Conservation (phyloP, 2,888 invertebrate genomes). For the Acholoe squamosa region DNA sequence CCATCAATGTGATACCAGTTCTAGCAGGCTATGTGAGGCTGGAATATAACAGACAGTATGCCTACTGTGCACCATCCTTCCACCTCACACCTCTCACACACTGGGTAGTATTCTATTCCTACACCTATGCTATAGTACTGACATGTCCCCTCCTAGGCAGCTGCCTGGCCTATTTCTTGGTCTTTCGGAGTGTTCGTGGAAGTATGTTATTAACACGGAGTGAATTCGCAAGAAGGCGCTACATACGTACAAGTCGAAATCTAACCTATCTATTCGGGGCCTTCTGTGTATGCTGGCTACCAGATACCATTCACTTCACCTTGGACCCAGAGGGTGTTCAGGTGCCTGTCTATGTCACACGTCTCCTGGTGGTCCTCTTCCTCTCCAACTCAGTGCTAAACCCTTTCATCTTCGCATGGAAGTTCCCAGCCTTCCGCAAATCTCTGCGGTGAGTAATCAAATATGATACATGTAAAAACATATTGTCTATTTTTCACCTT, state of each 20-base stretch:
- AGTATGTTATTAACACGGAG: conserved; percentile 48
- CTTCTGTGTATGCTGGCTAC: conserved; percentile 59
- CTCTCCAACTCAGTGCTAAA: conserved; percentile 39
- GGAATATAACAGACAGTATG: conserved; percentile 10
- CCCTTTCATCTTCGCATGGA: conserved; percentile 61
- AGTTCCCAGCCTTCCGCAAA: conserved; percentile 44
- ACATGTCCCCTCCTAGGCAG: conserved; percentile 4
- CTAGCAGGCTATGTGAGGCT: background rate
- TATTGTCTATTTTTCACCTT: too few species aligned
- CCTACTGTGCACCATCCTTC: conserved; percentile 22
- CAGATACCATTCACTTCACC: conserved; percentile 55
- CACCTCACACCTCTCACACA: background rate
- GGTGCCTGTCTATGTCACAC: conserved; percentile 7
- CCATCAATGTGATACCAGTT: conserved; percentile 17
- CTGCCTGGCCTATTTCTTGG: conserved; percentile 16
- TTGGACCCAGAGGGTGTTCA: conserved; percentile 38
- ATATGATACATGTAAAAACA: too few species aligned
- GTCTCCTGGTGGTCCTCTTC: conserved; percentile 32
- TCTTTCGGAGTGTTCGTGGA: conserved; percentile 44
- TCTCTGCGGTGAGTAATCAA: background rate
- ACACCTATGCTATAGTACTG: conserved; percentile 35
- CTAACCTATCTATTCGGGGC: conserved; percentile 12
- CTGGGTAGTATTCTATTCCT: conserved; percentile 54
- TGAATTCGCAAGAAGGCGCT: conserved; percentile 35
- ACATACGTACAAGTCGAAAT: conserved; percentile 47